Conservation (phyloP, 2,113 vertebrate species). For the Silurus asotus region DNA sequence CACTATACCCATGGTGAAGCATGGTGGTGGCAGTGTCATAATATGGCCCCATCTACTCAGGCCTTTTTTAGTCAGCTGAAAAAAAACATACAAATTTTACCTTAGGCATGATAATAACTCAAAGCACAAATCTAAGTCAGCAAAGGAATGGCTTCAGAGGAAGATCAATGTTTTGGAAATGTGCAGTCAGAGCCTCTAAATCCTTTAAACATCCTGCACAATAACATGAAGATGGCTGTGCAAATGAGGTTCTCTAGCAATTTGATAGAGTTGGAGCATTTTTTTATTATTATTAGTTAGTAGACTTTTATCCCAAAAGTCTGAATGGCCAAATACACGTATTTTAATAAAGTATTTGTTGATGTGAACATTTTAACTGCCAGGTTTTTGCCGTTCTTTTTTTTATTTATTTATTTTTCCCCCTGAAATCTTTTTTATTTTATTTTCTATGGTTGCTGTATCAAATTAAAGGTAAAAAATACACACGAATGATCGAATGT, state of each 20-base stretch:
- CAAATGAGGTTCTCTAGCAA: neutral
- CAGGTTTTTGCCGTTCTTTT: neutral
- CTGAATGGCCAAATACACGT: neutral
- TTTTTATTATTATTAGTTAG: neutral
- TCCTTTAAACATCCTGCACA: neutral
- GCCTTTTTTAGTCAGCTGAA: neutral
- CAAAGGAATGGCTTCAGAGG: neutral
- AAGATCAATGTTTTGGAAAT: neutral
- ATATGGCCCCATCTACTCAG: neutral
- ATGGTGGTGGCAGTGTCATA: neutral
- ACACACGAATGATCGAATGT: no score
- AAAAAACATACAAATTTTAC: neutral
- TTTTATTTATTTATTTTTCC: neutral
- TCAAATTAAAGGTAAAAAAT: neutral
- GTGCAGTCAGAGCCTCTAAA: neutral
- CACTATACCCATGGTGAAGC: neutral
- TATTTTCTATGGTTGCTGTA: neutral
- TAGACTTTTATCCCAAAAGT: neutral
- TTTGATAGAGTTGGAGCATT: neutral
- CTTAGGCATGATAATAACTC: neutral
- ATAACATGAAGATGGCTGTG: neutral
- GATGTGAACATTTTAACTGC: neutral
- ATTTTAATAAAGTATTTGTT: neutral
- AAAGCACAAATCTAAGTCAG: neutral
- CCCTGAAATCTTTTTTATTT: neutral